Evolutionary conservation across 1,140 invertebrate species (phyloP), one percentile per base, ranked within the genome.

Genomic region (Pinna nobilis): DNA sequence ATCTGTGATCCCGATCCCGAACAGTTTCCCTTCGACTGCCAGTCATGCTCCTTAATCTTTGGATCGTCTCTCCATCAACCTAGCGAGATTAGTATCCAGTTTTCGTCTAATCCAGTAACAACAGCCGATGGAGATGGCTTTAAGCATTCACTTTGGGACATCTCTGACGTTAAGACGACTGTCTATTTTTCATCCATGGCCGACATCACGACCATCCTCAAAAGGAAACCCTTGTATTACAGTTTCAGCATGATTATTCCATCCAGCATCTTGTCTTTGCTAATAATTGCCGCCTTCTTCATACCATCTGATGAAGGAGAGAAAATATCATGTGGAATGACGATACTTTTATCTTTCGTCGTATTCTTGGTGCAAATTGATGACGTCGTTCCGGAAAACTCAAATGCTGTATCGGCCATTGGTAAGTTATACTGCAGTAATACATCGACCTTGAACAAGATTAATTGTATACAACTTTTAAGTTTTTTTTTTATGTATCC

Each of bases 341-440:
- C 91, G 6, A 88, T 91, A 25, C 83, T 91, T 7, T 78, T 91
- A 3, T 88, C 91, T 0, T 91, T 91, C 77, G 89, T 88, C 50
- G 90, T 91, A 20, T 90, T 91, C 77, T 90, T 91, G 88, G 77
- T 91, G 41, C 89, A 89, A 65, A 89, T 91, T 47, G 87, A 87
- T 3, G 90, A 91, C 72, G 88, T 89, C 57, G 87, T 91, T 84
- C 91, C 91, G 87, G 86, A 33, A 89, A 91, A 69, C 47, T 74
- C 72, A 25, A 39, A 64, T 9, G 35, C 44, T 2, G 25, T 63
- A 32, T 90, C 91, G 47, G 79, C 91, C 28, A 88, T 91, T 50
- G 90, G 90, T 90, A 86, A 76, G 70, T 33, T 2, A 32, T n/a
- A n/a, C n/a, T n/a, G n/a, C n/a, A n/a, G n/a, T n/a, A n/a, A n/a